Evolutionary conservation across 2,888 invertebrate species (phyloP), one percentile per base, ranked within the genome.

Genomic region (Leptinotarsa rubiginosa): DNA sequence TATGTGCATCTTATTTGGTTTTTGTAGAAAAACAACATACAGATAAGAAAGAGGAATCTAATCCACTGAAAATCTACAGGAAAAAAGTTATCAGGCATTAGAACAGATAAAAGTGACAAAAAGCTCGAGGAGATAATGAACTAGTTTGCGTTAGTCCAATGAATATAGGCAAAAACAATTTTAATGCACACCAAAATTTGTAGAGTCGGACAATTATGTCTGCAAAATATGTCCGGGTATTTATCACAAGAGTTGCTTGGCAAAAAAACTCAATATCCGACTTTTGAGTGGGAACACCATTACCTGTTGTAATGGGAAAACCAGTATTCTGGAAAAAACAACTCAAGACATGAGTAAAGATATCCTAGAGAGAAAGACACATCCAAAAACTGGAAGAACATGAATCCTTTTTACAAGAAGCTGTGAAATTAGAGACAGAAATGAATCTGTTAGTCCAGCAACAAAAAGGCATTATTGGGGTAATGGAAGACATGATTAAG

Each of bases 401-500:
- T 15, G 25, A 59, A 31, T 13, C 25, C 4, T 59, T 59, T 59
- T 4, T 4, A 25, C 22, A 59, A 59, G 15, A 25, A 25, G 59
- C 25, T 16, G 59, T 59, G 22, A 59, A 59, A 59, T 22, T 25
- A 3, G 59, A 25, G 16, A 25, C 59, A 20, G 50, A 49, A 22
- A 66, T 66, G 49, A 66, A 66, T 49, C 20, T 18, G 4, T 50
- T 66, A 49, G 47, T 66, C 47, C 49, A 22, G 1, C 66, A 66
- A 67, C 67, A 67, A 67, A 52, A 52, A 67, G 4, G 2, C 5
- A 67, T 52, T n/a, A n/a, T 52, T 3, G 31, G 25, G 25, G 25
- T 54, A 67, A 67, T 67, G 52, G 16, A 67, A 67, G n/a, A 67
- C 25, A 67, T 54, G 52, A 67, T 16, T 31, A 67, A 10, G 3